Conservation (phyloP, 1,140 invertebrate species). For the Drosophila bipectinata region DNA sequence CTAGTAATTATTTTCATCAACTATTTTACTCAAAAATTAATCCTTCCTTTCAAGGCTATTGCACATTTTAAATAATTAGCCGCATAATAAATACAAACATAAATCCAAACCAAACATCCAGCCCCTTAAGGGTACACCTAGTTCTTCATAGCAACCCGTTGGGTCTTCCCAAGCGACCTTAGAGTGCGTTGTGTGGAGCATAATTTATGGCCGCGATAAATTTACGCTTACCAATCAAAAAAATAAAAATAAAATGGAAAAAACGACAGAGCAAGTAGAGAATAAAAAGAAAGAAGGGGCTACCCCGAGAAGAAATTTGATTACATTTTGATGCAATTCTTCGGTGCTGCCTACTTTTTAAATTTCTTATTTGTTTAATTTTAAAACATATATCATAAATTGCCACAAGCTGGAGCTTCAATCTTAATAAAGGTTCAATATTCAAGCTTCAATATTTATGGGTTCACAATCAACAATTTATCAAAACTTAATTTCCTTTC, state of each 20-base stretch:
- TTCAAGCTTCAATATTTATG: no score
- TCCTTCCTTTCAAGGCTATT: slow-evolving; percentile 20
- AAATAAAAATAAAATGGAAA: slow-evolving; percentile 19
- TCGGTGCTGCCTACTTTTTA: no score
- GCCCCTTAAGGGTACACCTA: neutral
- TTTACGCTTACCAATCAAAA: slow-evolving; percentile 47
- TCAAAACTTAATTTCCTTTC: no score
- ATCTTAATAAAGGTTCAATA: no score
- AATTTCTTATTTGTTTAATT: no score
- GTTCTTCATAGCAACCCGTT: slow-evolving; percentile 16
- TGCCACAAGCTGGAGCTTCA: no score
- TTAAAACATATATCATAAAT: no score
- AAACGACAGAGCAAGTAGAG: slow-evolving; percentile 5
- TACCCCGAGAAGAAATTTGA: no score
- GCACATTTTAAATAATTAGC: slow-evolving; percentile 59
- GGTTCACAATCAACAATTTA: no score
- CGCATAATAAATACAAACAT: slow-evolving; percentile 8
- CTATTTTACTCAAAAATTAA: neutral
- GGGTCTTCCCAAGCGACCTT: slow-evolving; percentile 45
- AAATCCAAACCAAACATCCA: slow-evolving; percentile 3
- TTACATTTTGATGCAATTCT: no score
- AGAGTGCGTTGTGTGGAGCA: slow-evolving; percentile 25
- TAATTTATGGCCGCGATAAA: slow-evolving; percentile 65
- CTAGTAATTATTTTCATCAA: neutral
- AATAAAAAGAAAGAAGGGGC: neutral